Base-by-base conservation (phyloP, 2,113 vertebrate species). In the Plecotus auritus region DNA sequence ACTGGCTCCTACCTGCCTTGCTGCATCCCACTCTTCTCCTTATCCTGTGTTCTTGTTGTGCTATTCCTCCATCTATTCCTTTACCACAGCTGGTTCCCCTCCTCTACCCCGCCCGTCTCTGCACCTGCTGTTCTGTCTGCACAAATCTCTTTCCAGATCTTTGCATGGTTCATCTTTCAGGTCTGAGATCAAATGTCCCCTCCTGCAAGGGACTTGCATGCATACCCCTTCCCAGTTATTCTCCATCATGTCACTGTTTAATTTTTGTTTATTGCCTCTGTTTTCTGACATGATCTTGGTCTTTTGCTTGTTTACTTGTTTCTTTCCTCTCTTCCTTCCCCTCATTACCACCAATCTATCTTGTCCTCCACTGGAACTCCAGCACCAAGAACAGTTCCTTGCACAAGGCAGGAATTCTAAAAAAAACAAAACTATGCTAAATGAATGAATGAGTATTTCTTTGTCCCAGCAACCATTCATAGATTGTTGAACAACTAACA, bases 371-470 rank as follows among this genome's bases (percentile, higher is more conserved):
- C 5, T 32, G 22, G 45, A 40, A 47, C 18, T 74, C 37, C 23
- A 91, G 67, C 7, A 88, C 51, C 61, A 78, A 66, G 78, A 88
- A 85, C 49, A 95, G 7, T 40, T 81, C 45, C 67, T 73, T 59
- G 20, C n/a, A 93, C 17, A 87, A 17, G 10, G 8, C 9, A 61
- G 26, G 8, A 17, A 40, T 72, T 59, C 1, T 22, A 22, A 13
- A 84, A 59, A 18, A 20, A 40, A 40, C 37, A 40, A 54, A 59
- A 59, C 56, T 32, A 12, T 35, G 42, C 23, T 83, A 35, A 82
- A 40, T 54, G 64, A 94, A 85, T 30, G 56, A 82, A 67, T 26
- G 45, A 18, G 47, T 56, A 23, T 85, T 23, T 59, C 14, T 85
- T 67, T 81, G 30, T 56, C 23, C 35, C 67, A 88, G 17, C 23